Percentiles rank a stretch among this genome's conserved stretches.
These are phyloP conservation scores for Sogatella furcifera DNA, from an alignment of 1,140 invertebrate genomes.

Conservation along the genomic window DNA sequence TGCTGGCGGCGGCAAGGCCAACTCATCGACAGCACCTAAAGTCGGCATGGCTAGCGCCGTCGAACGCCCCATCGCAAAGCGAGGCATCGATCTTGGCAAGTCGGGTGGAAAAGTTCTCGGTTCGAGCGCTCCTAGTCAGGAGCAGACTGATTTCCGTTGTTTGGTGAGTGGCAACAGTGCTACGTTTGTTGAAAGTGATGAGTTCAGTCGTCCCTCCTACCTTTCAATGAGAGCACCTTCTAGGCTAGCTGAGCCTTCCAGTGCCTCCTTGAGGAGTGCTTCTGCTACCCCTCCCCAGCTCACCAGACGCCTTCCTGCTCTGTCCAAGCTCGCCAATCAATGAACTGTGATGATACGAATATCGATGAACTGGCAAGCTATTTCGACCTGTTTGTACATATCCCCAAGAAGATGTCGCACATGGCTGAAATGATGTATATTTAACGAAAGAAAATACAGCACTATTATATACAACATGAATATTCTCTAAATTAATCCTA, in stretches of 20 bases:
- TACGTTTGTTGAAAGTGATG: too few species aligned
- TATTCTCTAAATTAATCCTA: too few species aligned
- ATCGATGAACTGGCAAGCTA: slow-evolving; percentile 87
- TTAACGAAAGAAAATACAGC: slow-evolving; percentile 34
- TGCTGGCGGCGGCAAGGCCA: not conserved
- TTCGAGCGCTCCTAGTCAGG: not conserved
- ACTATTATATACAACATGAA: too few species aligned
- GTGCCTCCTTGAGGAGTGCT: not conserved
- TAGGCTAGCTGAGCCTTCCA: not conserved
- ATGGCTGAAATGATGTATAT: slow-evolving; percentile 98
- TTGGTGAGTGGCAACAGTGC: not conserved
- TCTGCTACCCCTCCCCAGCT: not conserved
- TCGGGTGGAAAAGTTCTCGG: too few species aligned
- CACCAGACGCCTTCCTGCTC: slow-evolving; percentile 30
- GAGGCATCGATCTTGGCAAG: too few species aligned
- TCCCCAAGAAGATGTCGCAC: slow-evolving; percentile 90
- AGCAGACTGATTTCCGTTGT: not conserved
- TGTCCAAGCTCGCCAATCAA: slow-evolving; percentile 39
- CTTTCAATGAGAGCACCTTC: not conserved
- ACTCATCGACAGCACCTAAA: not conserved
- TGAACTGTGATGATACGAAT: slow-evolving; percentile 58
- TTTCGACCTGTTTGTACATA: slow-evolving; percentile 85
- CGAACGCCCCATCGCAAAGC: too few species aligned
- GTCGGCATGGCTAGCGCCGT: not conserved
- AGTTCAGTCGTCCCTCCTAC: not conserved